Base-by-base conservation (phyloP, 2,113 vertebrate species). In the Alaudala cheleensis region DNA sequence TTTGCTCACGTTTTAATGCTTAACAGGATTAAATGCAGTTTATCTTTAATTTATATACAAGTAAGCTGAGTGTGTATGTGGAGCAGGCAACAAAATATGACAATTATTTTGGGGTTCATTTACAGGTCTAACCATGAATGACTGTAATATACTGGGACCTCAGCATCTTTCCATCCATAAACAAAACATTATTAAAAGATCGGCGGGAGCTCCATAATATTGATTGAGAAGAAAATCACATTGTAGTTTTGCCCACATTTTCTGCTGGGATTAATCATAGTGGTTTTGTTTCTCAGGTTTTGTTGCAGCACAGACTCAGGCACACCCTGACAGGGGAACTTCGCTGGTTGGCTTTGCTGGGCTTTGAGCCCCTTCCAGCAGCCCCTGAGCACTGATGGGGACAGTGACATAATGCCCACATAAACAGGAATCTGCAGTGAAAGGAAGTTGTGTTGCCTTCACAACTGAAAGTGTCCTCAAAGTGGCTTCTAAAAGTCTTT, bases 1-100 rank as follows among this genome's bases (percentile, higher is more conserved):
- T 96, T 97, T 94, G 92, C 82, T 86, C 93, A 86, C 28, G 0
- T 95, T 94, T 93, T 92, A 92, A 92, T 88, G 88, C 82, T 93
- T 88, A 93, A 88, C 71, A 60, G 82, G 81, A 97, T 96, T 92
- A 96, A 92, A 92, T 86, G 67, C 79, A 80, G 92, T 93, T 96
- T 93, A 80, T 76, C 92, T 90, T 92, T 90, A 77, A 93, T 94
- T 95, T 94, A 86, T 88, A 79, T 49, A 76, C 39, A 49, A 45
- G 79, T 37, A 84, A 90, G 6, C 40, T 33, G 67, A 78, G 67
- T 26, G 45, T 13, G 11, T 64, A 40, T 1, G 6, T 81, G 88
- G 37, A 92, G 82, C 74, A 77, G 60, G 85, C 64, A 94, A 92
- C 71, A 88, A 91, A 94, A 93, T 49, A 86, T 31, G 74, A 49